Percentiles rank a stretch among this genome's conserved stretches.
These are phyloP conservation scores for Lithophane leautieri DNA, from an alignment of 2,888 invertebrate species.

Conservation along the genomic window DNA sequence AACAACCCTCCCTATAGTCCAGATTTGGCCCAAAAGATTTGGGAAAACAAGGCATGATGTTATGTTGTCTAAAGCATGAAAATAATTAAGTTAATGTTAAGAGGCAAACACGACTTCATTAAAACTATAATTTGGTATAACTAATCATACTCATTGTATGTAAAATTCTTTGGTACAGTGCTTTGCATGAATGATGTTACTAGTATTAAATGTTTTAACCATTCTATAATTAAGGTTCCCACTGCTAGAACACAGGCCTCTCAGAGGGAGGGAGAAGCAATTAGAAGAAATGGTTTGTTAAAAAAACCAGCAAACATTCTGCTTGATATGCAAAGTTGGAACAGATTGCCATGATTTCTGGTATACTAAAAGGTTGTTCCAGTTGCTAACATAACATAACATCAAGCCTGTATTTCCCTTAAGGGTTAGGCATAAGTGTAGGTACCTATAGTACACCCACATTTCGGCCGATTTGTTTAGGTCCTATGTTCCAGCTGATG, in stretches of 20 bases:
- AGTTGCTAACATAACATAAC: too few species aligned
- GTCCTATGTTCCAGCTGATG: too few species aligned
- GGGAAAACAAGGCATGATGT: too few species aligned
- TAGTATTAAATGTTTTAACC: neutral
- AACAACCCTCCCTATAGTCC: too few species aligned
- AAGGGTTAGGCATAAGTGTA: too few species aligned
- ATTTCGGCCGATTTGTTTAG: too few species aligned
- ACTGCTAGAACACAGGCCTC: neutral
- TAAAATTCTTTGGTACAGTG: neutral
- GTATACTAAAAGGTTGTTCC: neutral
- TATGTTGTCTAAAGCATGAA: too few species aligned
- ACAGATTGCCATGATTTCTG: neutral
- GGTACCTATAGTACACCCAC: too few species aligned
- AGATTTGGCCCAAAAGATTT: too few species aligned
- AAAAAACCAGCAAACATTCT: neutral
- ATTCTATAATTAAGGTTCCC: neutral
- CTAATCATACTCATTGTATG: neutral
- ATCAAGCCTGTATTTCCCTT: too few species aligned
- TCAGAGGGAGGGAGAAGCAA: neutral
- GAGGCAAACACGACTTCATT: neutral
- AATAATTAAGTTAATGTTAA: too few species aligned
- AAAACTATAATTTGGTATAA: slow-evolving; percentile 1
- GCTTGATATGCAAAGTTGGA: neutral
- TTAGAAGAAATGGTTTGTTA: neutral
- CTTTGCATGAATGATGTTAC: neutral